phyloP scores from a whole-genome alignment of 2,888 invertebrate genomes.

The Orthonevra nobilis region DNA sequence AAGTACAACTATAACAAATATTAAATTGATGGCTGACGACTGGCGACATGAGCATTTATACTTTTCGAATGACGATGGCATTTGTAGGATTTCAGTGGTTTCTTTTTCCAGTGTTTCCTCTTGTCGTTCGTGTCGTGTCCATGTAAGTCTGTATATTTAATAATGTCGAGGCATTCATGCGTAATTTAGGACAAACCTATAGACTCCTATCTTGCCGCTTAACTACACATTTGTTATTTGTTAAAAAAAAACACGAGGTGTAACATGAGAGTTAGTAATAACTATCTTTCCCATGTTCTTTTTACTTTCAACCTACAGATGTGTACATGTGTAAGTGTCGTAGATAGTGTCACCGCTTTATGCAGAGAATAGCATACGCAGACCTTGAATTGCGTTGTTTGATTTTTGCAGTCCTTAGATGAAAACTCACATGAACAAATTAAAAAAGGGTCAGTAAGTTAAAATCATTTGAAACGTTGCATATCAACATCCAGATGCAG shows the following conservation, averaged over 20 bases:
- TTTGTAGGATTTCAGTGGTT: slow-evolving; percentile 51
- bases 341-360: too few relatives aligned
- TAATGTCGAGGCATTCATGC: slow-evolving; percentile 38
- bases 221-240: slow-evolving; percentile 16
- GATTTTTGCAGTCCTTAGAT: too few relatives aligned
- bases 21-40: too few relatives aligned
- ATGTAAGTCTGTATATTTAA: neutral
- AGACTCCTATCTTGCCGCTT: slow-evolving; percentile 17
- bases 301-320: neutral
- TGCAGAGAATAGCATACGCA: too few relatives aligned
- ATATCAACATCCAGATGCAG: too few relatives aligned
- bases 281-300: neutral
- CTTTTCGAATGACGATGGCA: slow-evolving; percentile 17
- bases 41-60: slow-evolving; percentile 13
- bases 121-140: neutral
- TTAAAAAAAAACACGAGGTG: slow-evolving; percentile 6
- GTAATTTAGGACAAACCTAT: slow-evolving; percentile 49
- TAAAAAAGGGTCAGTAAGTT: too few relatives aligned
- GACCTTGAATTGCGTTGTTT: too few relatives aligned
- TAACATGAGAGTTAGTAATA: slow-evolving; percentile 2
- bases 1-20: slow-evolving; percentile 7
- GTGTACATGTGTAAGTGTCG: too few relatives aligned
- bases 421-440: too few relatives aligned
- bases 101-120: slow-evolving; percentile 30
- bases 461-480: too few relatives aligned